phyloP scores from a whole-genome alignment of 2,888 invertebrate genomes.

The Shargacucullia verbasci region DNA sequence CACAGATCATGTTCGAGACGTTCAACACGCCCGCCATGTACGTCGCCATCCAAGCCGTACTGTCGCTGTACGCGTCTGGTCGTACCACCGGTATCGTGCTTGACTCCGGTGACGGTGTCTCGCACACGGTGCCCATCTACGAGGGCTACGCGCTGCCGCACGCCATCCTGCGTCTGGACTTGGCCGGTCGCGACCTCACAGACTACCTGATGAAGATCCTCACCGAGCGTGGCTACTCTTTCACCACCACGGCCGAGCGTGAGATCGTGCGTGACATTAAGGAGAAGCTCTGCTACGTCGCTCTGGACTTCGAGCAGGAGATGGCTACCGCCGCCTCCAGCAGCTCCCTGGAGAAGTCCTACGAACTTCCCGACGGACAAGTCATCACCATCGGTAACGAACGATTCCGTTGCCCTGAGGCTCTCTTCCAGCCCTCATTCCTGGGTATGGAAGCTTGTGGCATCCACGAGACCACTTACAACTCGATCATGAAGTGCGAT shows the following conservation, averaged over 20 bases:
- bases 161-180: constrained; percentile 96
- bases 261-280: constrained; percentile 98
- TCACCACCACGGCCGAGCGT: constrained; percentile 97
- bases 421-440: constrained; percentile 98
- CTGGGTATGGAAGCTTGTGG: constrained; percentile 96
- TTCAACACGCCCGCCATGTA: constrained; percentile 98
- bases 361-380: constrained; percentile 98
- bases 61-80: constrained; percentile 97
- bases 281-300: constrained; percentile 97
- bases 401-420: constrained; percentile 98
- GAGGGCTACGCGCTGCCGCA: constrained; percentile 97
- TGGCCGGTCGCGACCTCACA: constrained; percentile 97
- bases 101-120: constrained; percentile 98
- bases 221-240: constrained; percentile 96
- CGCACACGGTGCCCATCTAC: constrained; percentile 98
- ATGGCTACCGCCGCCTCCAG: constrained; percentile 98
- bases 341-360: constrained; percentile 98
- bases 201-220: constrained; percentile 98
- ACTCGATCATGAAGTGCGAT: constrained; percentile 99
- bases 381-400: constrained; percentile 98
- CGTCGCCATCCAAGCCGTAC: constrained; percentile 97
- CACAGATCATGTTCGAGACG: constrained; percentile 97
- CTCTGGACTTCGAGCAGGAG: constrained; percentile 96
- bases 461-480: constrained; percentile 97
- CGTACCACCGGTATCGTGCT: constrained; percentile 98